Evolutionary conservation across 2,797 vertebrate species (phyloP), one percentile per base, ranked within the genome.

Genomic region (Enoplosus armatus): DNA sequence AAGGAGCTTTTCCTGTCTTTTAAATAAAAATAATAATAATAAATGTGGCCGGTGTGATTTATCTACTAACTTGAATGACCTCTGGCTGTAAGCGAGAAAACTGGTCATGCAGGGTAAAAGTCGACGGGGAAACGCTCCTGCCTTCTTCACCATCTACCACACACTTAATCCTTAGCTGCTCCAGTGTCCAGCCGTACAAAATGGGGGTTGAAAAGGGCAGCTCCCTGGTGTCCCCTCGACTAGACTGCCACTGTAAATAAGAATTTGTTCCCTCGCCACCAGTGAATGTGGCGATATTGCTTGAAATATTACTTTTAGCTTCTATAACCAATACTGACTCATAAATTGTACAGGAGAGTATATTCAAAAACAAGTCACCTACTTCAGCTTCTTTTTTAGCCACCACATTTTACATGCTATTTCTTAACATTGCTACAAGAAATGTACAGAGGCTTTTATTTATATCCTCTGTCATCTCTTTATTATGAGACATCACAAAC

Each of bases 181-280:
- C 73, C 56, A 79, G 39, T 83, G 84, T 90, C 84, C 74, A 39
- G 43, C 74, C 64, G 66, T 85, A 86, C 82, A 90, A 88, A 90
- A 89, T 90, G 66, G 77, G 84, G 88, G 88, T 87, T 81, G 85
- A 80, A 87, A 87, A 87, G 88, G 86, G 72, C 83, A 85, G 81
- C 71, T 89, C 87, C 85, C 90, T 39, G 39, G 75, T 76, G 89
- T 79, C 83, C 72, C 77, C 67, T 74, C 71, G 72, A 64, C 83
- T 65, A 47, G 61, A 75, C 68, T 78, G 64, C 75, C 68, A 80
- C 87, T 81, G 86, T 90, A 90, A 90, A 87, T 86, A 90, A 79
- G 56, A 79, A 33, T 59, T 2, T 76, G 58, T 50, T 84, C 70
- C 58, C 60, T 78, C 37, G 10, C 20, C 69, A 33, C 69, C 8